Evolutionary conservation across 2,888 invertebrate species (phyloP), one percentile per base, ranked within the genome.

Genomic region (Fissipunctia ypsillon): DNA sequence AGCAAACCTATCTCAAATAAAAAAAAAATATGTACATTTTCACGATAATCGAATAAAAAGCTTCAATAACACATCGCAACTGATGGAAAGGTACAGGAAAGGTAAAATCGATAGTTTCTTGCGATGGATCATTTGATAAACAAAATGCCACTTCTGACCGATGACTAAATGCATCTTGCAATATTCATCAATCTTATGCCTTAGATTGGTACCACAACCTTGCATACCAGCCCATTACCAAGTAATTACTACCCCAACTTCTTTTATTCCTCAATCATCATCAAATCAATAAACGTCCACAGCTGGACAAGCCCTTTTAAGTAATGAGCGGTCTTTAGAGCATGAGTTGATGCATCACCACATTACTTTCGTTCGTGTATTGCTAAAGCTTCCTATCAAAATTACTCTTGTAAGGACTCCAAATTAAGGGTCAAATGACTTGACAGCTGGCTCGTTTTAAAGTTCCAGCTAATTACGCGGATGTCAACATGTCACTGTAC

Each of bases 381-480:
- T 78, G 60, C 57, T 54, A 69, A 81, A 61, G 52, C 50, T 78
- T 69, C 57, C 31, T 72, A 64, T 56, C 50, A 65, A 80, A 83
- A 80, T 83, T 73, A 79, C 59, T 68, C 22, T 59, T 52, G 16
- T 60, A 43, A 71, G 67, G 54, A 57, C 45, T 56, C 56, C 59
- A 73, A 68, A 83, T 79, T 73, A 69, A 50, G 79, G 73, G 35
- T 79, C 60, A 80, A 61, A 65, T 70, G 71, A 59, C 72, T 31
- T 72, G 67, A 73, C 74, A 83, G 68, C 54, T 83, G 83, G 45
- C 74, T 78, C 38, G 43, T 79, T n/a, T n/a, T 72, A 63, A 57
- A 56, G 12, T 67, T 48, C 52, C 67, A 71, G 59, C 48, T 71
- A 65, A 76, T 81, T 67, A 43, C 16, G n/a, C 48, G 63, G 54